phyloP scores from a whole-genome alignment of 1,140 invertebrate species.

The Caenorhabditis latens region DNA sequence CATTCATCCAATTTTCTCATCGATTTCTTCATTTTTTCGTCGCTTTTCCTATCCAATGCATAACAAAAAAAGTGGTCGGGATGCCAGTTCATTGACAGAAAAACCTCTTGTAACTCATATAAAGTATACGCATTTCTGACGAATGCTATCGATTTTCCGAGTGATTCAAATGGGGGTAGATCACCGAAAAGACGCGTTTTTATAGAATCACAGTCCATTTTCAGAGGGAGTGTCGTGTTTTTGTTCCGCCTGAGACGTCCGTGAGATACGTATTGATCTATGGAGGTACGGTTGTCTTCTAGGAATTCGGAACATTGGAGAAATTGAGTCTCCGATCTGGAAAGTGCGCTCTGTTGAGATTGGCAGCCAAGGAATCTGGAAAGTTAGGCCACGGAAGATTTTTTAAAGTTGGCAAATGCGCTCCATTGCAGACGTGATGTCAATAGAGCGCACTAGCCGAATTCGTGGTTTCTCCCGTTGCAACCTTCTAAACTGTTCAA shows the following conservation, averaged over 20 bases:
- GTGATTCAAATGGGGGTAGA: not conserved
- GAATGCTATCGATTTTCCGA: conserved; percentile 12
- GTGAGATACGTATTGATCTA: not conserved
- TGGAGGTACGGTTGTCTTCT: not conserved
- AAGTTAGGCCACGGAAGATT: no score
- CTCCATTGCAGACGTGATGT: no score
- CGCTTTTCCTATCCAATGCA: conserved; percentile 33
- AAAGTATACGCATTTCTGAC: conserved; percentile 26
- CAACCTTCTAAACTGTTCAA: no score
- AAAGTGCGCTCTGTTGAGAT: not conserved
- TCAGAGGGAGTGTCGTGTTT: not conserved
- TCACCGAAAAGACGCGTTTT: conserved; percentile 12
- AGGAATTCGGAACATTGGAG: conserved; percentile 8
- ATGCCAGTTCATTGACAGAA: conserved; percentile 6
- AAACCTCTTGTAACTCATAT: conserved; percentile 52
- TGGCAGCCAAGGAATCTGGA: no score
- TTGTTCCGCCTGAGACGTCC: not conserved
- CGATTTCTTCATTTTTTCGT: conserved; percentile 5
- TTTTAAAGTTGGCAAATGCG: no score
- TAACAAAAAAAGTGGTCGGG: conserved; percentile 40
- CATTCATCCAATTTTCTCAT: conserved; percentile 10
- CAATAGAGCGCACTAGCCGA: no score
- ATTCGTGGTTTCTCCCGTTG: no score
- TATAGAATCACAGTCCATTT: conserved; percentile 47
- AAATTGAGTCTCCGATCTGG: not conserved